These are phyloP conservation scores for Alosa sapidissima DNA, from an alignment of 2,797 vertebrate species.

Conservation along the genomic window DNA sequence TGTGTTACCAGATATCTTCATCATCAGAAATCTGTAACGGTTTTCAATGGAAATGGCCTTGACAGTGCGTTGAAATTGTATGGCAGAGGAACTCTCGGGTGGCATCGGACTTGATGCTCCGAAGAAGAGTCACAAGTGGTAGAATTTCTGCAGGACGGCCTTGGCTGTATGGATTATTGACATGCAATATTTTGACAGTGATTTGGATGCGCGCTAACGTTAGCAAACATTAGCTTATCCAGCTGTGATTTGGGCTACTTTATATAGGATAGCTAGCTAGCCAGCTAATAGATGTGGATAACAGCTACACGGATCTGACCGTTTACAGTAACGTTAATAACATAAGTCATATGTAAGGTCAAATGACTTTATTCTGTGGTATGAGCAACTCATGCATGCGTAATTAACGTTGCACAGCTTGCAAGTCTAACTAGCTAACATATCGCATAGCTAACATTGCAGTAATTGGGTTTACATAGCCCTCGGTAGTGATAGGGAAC, in stretches of 20 bases:
- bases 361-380: neutral
- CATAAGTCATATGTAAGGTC: conserved; percentile 8
- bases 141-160: conserved; percentile 7
- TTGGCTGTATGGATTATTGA: neutral
- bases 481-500: neutral
- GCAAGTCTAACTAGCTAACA: neutral
- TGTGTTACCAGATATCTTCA: conserved; percentile 19
- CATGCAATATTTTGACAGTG: neutral
- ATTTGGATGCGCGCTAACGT: conserved; percentile 17
- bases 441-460: neutral
- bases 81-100: conserved; percentile 22
- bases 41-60: conserved; percentile 27
- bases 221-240: conserved; percentile 25
- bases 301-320: neutral
- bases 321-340: neutral
- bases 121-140: conserved; percentile 13
- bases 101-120: conserved; percentile 21
- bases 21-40: conserved; percentile 27
- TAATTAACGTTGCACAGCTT: neutral
- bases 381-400: neutral
- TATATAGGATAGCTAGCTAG: conserved; percentile 4
- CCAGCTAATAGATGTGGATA: conserved; percentile 15
- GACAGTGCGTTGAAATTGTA: conserved; percentile 19
- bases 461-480: conserved; percentile 6
- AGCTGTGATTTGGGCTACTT: conserved; percentile 13